Evolutionary conservation across 2,113 vertebrate genomes (phyloP).

Genomic region (Scophthalmus maximus): DNA sequence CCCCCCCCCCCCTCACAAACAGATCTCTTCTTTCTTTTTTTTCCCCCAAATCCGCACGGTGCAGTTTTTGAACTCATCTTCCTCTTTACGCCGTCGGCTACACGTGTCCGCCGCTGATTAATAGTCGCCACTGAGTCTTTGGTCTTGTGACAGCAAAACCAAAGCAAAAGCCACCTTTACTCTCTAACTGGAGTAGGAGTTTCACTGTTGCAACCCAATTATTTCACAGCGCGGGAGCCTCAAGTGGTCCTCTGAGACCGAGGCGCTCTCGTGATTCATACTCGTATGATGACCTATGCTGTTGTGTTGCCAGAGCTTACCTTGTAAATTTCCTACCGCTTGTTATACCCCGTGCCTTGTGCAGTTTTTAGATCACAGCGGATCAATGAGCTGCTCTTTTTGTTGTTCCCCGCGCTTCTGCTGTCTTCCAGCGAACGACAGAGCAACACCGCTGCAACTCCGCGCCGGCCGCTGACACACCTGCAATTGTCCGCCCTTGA

Average conservation of each 20-base stretch:
- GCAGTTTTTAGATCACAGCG: slow-evolving; percentile 56
- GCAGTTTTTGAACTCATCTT: slow-evolving; percentile 11
- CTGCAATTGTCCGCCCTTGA: slow-evolving; percentile 21
- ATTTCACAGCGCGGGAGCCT: slow-evolving; percentile 78
- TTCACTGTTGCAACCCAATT: slow-evolving; percentile 79
- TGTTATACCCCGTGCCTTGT: slow-evolving; percentile 61
- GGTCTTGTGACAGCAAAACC: slow-evolving; percentile 65
- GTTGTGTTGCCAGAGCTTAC: slow-evolving; percentile 70
- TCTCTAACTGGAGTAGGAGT: slow-evolving; percentile 66
- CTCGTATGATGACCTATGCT: slow-evolving; percentile 73
- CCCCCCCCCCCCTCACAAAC: not conserved
- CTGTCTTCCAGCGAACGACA: slow-evolving; percentile 7
- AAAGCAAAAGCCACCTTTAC: slow-evolving; percentile 69
- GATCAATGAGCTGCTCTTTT: slow-evolving; percentile 64
- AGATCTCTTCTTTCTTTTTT: not conserved
- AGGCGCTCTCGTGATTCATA: slow-evolving; percentile 74
- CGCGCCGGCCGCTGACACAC: slow-evolving; percentile 31
- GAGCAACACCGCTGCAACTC: not conserved
- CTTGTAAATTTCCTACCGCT: slow-evolving; percentile 68
- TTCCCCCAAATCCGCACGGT: not conserved
- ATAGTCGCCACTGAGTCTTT: slow-evolving; percentile 52
- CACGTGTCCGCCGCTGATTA: slow-evolving; percentile 68
- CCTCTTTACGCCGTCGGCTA: slow-evolving; percentile 44
- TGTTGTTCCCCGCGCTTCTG: slow-evolving; percentile 30
- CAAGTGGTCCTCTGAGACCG: slow-evolving; percentile 79